These are phyloP conservation scores for Suncus etruscus DNA, from an alignment of 2,113 vertebrate genomes.

Conservation along the genomic window DNA sequence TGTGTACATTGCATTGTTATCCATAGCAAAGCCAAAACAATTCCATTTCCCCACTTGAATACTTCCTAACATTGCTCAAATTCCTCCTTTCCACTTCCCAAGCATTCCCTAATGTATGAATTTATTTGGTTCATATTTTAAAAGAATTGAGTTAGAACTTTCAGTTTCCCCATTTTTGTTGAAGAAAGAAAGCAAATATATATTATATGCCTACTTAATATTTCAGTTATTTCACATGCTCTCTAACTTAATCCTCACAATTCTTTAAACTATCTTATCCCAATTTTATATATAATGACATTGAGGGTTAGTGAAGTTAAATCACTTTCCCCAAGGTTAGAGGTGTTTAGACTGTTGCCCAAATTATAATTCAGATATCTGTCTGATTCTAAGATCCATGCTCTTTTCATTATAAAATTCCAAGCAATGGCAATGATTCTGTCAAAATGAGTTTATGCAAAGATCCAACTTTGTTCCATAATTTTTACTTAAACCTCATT, in stretches of 20 bases:
- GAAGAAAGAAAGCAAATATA: conserved; percentile 15
- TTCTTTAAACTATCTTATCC: conserved; percentile 5
- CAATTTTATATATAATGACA: conserved; percentile 19
- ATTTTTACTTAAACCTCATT: not conserved
- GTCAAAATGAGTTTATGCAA: conserved; percentile 10
- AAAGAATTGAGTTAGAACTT: conserved; percentile 15
- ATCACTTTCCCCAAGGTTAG: conserved; percentile 46
- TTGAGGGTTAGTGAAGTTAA: conserved; percentile 34
- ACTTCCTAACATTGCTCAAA: not conserved
- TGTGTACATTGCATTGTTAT: not conserved
- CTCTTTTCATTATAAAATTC: conserved; percentile 14
- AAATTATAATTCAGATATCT: conserved; percentile 50
- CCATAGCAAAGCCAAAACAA: fast-evolving
- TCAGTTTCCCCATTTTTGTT: not conserved
- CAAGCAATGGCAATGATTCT: conserved; percentile 43
- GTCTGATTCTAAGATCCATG: not conserved
- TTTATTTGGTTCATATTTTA: not conserved
- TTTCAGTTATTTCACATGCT: not conserved
- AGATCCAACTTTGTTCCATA: not conserved
- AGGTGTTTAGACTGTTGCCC: conserved; percentile 52
- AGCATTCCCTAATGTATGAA: not conserved
- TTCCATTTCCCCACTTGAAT: not conserved
- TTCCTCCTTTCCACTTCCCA: not conserved
- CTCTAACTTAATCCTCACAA: conserved; percentile 16
- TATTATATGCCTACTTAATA: not conserved